Evolutionary conservation across 2,888 invertebrate genomes (phyloP).

Genomic region (Lepas anatifera): DNA sequence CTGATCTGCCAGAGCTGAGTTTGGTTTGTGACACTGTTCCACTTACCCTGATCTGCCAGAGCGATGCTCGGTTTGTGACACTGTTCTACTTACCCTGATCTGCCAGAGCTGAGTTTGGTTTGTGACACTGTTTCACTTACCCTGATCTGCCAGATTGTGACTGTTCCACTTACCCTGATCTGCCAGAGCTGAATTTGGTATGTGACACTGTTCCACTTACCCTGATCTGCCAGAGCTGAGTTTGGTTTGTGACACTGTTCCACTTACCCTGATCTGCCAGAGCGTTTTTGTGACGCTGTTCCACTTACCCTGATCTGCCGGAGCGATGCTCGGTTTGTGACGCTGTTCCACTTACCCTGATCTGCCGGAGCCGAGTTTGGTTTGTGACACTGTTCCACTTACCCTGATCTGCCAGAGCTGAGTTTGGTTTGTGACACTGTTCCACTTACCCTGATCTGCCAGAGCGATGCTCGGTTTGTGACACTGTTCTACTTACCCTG

Average conservation of each 20-base stretch:
- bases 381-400: too few species aligned
- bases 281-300: too few species aligned
- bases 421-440: too few species aligned
- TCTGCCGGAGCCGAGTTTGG: slow-evolving; percentile 3
- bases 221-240: slow-evolving; percentile 4
- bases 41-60: background rate
- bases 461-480: slow-evolving; percentile 28
- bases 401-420: slow-evolving; percentile 5
- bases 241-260: too few species aligned
- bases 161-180: background rate
- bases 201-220: too few species aligned
- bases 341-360: background rate
- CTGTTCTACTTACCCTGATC: background rate
- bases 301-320: background rate
- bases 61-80: slow-evolving; percentile 29
- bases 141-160: too few species aligned
- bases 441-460: background rate
- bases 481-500: background rate
- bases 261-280: background rate
- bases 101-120: background rate
- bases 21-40: too few species aligned
- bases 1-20: slow-evolving; percentile 5
- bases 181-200: background rate
- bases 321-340: slow-evolving; percentile 28
- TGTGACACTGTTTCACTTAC: too few species aligned